A percentile compares a stretch with the other conserved stretches of the same genome.
Evolutionary conservation across 2,797 vertebrate genomes (phyloP).

Genomic region (Miichthys miiuy): DNA sequence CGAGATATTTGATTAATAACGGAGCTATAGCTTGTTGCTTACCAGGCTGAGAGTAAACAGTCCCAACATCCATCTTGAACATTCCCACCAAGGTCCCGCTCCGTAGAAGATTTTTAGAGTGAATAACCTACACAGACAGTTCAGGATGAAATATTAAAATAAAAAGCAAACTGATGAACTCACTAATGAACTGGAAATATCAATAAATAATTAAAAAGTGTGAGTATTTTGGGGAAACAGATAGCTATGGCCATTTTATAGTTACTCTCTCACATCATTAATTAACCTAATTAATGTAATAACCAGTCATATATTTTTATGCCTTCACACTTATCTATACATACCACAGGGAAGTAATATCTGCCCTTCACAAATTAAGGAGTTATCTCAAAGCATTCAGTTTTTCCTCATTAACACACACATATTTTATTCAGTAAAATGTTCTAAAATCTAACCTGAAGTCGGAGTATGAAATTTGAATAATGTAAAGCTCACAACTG

Average conservation of each 20-base stretch:
- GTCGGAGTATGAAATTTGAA: not conserved
- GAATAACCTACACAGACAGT: conserved; percentile 90
- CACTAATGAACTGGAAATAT: not conserved
- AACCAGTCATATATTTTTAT: not conserved
- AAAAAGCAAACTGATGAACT: not conserved
- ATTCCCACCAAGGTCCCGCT: conserved; percentile 95
- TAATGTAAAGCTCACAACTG: conserved; percentile 1
- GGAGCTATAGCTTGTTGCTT: conserved; percentile 30
- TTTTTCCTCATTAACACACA: not conserved
- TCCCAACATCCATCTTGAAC: conserved; percentile 98
- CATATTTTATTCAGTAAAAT: not conserved
- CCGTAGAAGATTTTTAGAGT: conserved; percentile 97
- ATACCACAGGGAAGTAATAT: not conserved
- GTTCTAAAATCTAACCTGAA: not conserved
- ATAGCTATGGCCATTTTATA: not conserved
- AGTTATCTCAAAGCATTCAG: not conserved
- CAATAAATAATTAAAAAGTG: not conserved
- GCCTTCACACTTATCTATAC: not conserved
- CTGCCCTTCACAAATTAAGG: not conserved
- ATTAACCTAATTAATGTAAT: conserved; percentile 16
- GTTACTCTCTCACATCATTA: not conserved
- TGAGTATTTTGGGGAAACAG: not conserved
- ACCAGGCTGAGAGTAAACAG: conserved; percentile 95
- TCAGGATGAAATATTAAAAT: conserved; percentile 5
- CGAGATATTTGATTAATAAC: not conserved